phyloP scores from a whole-genome alignment of 2,888 invertebrate genomes.

The Alsophila aescularia region DNA sequence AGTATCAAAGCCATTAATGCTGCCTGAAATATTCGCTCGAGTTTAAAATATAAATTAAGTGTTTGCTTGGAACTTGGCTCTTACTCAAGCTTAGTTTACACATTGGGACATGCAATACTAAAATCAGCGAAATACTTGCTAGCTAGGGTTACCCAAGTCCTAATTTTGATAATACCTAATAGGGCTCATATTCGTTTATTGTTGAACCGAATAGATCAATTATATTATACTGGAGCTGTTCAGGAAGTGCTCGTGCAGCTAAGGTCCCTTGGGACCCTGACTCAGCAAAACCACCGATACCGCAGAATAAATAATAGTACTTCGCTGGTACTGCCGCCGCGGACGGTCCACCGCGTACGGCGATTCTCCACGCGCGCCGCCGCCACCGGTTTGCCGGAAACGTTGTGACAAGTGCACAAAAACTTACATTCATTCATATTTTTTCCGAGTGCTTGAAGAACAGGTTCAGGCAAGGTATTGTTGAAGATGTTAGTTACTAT shows the following conservation, averaged over 20 bases:
- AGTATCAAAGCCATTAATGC: slow-evolving; percentile 46
- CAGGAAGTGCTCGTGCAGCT: neutral
- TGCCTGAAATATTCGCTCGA: slow-evolving; percentile 37
- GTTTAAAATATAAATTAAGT: too few species aligned
- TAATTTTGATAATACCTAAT: too few species aligned
- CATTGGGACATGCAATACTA: too few species aligned
- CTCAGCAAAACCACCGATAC: slow-evolving; percentile 34
- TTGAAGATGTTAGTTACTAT: slow-evolving; percentile 28
- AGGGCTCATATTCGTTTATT: too few species aligned
- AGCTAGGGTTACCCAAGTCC: too few species aligned
- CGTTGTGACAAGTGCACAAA: slow-evolving; percentile 81
- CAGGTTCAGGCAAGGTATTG: slow-evolving; percentile 56
- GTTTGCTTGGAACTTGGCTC: too few species aligned
- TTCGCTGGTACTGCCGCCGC: slow-evolving; percentile 22
- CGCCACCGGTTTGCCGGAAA: slow-evolving; percentile 71
- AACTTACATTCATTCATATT: slow-evolving; percentile 80
- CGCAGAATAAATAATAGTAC: too few species aligned
- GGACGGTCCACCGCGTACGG: slow-evolving; percentile 75
- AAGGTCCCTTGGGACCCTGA: slow-evolving; percentile 30
- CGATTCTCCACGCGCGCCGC: slow-evolving; percentile 77
- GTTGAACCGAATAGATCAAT: too few species aligned
- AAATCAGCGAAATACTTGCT: too few species aligned
- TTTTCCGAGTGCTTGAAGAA: slow-evolving; percentile 61
- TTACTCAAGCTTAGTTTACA: too few species aligned
- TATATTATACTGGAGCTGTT: neutral